Conservation (phyloP, 1,140 invertebrate genomes). For the Hesperophylax magnus region DNA sequence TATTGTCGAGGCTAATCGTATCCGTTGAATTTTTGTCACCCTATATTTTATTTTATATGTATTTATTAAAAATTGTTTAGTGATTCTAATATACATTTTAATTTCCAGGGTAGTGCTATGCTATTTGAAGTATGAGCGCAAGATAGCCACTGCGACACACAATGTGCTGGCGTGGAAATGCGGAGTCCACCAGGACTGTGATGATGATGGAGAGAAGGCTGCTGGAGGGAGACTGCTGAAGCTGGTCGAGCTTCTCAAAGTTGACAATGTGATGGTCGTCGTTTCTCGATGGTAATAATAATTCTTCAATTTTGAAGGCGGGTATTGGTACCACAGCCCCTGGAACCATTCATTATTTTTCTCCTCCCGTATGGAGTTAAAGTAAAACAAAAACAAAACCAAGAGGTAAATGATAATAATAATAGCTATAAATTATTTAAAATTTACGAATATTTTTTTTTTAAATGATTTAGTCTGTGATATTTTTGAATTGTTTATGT, state of each 20-base stretch:
- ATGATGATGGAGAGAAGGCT: conserved; percentile 90
- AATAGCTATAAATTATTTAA: too few relatives aligned
- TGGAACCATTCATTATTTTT: too few relatives aligned
- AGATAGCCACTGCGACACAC: conserved; percentile 85
- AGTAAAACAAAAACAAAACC: too few relatives aligned
- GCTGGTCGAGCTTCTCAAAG: conserved; percentile 83
- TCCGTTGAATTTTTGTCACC: neutral
- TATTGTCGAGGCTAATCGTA: too few relatives aligned
- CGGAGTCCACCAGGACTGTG: conserved; percentile 76
- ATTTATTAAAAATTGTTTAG: neutral
- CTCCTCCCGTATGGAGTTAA: too few relatives aligned
- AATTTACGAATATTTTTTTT: too few relatives aligned
- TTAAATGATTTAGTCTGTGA: too few relatives aligned
- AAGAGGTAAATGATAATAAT: too few relatives aligned
- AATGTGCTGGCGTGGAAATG: conserved; percentile 85
- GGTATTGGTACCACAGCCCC: too few relatives aligned
- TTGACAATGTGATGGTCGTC: conserved; percentile 82
- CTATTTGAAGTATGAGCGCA: conserved; percentile 80
- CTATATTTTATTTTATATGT: too few relatives aligned
- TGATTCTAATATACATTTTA: neutral
- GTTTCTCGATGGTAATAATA: conserved; percentile 82
- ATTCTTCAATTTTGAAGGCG: too few relatives aligned
- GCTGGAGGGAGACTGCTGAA: conserved; percentile 85
- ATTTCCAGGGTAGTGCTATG: conserved; percentile 74
- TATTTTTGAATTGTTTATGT: too few relatives aligned